Base-by-base conservation (phyloP, 2,797 vertebrate genomes). In the Falco naumanni region DNA sequence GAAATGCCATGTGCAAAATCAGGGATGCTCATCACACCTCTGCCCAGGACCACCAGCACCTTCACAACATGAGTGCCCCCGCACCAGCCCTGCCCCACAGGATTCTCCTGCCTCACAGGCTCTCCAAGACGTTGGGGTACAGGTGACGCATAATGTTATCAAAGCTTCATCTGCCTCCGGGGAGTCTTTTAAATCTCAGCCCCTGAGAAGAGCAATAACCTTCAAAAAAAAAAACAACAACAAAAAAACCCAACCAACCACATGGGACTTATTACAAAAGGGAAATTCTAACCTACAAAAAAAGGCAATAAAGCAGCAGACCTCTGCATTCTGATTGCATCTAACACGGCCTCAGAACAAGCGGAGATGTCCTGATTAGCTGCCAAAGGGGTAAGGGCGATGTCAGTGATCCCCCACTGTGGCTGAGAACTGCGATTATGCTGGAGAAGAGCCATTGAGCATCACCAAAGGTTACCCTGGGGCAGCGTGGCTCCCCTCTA, bases 171-270 rank as follows among this genome's bases (percentile, higher is more conserved):
- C 77, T 63, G 54, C 86, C 93, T 70, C 87, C 0, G 0, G 89
- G 77, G 85, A 90, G 54, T 12, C 61, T 82, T 95, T 89, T 31
- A 66, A 89, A 87, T 6, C 39, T 34, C 89, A 88, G 76, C 29
- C 39, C 50, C 29, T 3, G 56, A 95, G 93, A 93, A 77, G 59
- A 64, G 74, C 90, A 84, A 89, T 90, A 94, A 91, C 78, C 80
- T 75, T 60, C 1, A 48, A 43, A 69, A 71, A 48, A 51, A 51
- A 10, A 15, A 15, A 1, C 15, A 1, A 15, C 14, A 14, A 39
- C 39, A 39, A 39, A 39, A 39, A 39, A 39, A 11, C 13, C 28
- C 41, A 41, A 41, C 39, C 39, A 29, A 37, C 20, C 93, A 66
- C 75, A 5, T 3, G 63, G 80, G 94, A 33, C 59, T 94, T 93